These are phyloP conservation scores for Pantherophis vulpinus DNA, from an alignment of 2,797 vertebrate genomes.

Conservation along the genomic window DNA sequence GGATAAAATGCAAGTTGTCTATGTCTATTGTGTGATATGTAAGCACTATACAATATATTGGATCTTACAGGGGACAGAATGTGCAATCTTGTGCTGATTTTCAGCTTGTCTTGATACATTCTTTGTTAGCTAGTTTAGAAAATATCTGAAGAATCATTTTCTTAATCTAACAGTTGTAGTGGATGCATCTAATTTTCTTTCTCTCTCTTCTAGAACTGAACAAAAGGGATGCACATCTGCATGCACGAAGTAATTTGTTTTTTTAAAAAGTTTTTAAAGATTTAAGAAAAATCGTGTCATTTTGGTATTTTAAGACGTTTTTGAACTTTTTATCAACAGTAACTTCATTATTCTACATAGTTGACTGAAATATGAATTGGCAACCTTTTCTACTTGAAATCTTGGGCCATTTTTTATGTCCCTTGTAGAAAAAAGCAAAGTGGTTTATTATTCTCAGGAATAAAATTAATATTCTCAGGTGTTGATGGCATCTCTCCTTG, in stretches of 20 bases:
- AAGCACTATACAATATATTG: neutral
- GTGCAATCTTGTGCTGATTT: neutral
- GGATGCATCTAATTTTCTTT: neutral
- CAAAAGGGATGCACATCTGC: neutral
- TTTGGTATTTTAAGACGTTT: neutral
- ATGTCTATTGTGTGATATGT: neutral
- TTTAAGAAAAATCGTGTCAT: neutral
- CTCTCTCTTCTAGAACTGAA: conserved; percentile 34
- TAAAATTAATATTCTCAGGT: too few species aligned
- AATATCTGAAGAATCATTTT: neutral
- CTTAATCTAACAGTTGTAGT: neutral
- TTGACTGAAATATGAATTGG: neutral
- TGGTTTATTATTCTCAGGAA: neutral
- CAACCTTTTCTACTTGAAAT: neutral
- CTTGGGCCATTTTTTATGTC: neutral
- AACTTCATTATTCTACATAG: conserved; percentile 13
- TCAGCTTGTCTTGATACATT: neutral
- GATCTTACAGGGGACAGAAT: neutral
- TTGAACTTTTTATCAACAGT: neutral
- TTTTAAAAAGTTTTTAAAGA: neutral
- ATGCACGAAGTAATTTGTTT: neutral
- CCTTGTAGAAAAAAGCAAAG: neutral
- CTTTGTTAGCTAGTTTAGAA: neutral
- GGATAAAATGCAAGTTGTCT: neutral
- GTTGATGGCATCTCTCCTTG: neutral